Conservation (phyloP, 2,113 vertebrate genomes). For the Cyanocitta stelleri region DNA sequence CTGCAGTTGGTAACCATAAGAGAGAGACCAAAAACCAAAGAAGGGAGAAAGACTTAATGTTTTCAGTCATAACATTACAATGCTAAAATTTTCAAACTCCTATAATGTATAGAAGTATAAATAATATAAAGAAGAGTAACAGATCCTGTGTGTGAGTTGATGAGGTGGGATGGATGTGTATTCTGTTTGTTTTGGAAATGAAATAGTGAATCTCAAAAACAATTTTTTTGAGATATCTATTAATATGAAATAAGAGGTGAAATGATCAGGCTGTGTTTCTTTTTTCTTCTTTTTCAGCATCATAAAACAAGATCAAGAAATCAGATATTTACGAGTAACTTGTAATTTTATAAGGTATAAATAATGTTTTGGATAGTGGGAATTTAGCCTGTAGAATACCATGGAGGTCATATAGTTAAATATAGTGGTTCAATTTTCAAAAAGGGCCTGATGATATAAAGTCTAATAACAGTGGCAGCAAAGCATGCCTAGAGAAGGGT, state of each 20-base stretch:
- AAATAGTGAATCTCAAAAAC: neutral
- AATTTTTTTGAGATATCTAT: neutral
- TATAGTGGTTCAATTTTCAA: constrained; percentile 7
- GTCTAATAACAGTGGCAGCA: constrained; percentile 14
- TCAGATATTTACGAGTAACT: neutral
- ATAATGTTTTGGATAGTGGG: neutral
- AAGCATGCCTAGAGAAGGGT: neutral
- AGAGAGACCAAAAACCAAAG: neutral
- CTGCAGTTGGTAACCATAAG: neutral
- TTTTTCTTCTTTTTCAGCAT: neutral
- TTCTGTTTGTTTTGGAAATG: neutral
- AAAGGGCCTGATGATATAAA: neutral
- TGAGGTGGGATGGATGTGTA: neutral
- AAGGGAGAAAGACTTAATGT: neutral
- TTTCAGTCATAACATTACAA: neutral
- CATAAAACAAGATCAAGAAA: neutral
- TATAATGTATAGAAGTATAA: neutral
- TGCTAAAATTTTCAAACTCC: neutral
- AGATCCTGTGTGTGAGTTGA: neutral
- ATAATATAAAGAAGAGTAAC: neutral
- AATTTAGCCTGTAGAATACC: neutral
- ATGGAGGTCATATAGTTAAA: constrained; percentile 4
- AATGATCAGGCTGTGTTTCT: neutral
- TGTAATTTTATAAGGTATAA: neutral
- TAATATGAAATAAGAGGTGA: neutral